Conservation (phyloP, 92 coral and sea anemone genomes). For the Umimayanthus kanabou region DNA sequence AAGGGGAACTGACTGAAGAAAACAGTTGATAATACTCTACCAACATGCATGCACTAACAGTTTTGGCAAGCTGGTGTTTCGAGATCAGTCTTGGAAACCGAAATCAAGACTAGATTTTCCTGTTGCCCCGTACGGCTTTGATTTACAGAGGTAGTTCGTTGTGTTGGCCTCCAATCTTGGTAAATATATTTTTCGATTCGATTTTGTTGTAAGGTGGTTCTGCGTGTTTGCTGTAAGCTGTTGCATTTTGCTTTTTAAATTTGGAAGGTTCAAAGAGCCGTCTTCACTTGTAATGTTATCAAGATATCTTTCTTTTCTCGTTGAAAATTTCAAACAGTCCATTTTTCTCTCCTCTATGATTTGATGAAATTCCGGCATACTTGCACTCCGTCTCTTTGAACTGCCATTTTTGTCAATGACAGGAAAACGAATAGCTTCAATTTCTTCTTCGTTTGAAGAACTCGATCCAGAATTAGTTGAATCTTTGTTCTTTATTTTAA, state of each 20-base stretch:
- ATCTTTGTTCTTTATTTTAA: background rate
- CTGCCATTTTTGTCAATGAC: background rate
- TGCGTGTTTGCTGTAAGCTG: background rate
- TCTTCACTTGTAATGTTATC: background rate
- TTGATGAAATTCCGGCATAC: slow-evolving; percentile 37
- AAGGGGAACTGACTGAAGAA: background rate
- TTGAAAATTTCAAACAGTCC: background rate
- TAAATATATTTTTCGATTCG: slow-evolving; percentile 41
- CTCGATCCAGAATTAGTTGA: background rate
- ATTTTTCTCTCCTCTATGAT: background rate
- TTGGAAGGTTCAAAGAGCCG: slow-evolving; percentile 15
- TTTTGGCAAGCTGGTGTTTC: background rate
- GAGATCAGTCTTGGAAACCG: background rate
- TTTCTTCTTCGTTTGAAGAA: background rate
- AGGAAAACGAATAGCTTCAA: slow-evolving; percentile 4
- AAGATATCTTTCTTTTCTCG: background rate
- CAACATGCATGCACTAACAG: background rate
- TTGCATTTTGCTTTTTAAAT: background rate
- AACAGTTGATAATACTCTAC: background rate
- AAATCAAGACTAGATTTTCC: slow-evolving; percentile 1
- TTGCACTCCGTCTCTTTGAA: slow-evolving; percentile 14
- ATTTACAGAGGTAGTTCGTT: background rate
- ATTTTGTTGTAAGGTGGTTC: slow-evolving; percentile 33
- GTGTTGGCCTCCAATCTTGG: slow-evolving; percentile 10
- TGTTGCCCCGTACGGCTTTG: background rate